Evolutionary conservation across 2,888 invertebrate genomes (phyloP).

Genomic region (Carterocephalus palaemon): DNA sequence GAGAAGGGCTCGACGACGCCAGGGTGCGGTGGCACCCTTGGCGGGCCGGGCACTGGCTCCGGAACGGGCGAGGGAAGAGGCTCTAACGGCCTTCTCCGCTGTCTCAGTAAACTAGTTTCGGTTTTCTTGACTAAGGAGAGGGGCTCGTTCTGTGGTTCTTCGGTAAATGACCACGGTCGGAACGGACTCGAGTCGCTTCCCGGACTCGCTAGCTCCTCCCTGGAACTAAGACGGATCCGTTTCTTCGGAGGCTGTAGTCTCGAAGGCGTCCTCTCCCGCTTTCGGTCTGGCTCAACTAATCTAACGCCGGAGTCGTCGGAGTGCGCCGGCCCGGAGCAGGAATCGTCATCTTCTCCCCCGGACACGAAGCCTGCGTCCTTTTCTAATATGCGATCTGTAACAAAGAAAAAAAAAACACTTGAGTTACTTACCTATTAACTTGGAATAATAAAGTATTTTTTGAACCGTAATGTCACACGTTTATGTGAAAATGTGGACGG

Average conservation of each 20-base stretch:
- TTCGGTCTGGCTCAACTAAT: slow-evolving; percentile 62
- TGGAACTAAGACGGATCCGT: slow-evolving; percentile 78
- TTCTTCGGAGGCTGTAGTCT: slow-evolving; percentile 83
- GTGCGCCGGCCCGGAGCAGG: slow-evolving; percentile 72
- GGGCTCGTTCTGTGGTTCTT: slow-evolving; percentile 82
- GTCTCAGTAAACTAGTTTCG: slow-evolving; percentile 54
- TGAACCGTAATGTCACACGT: too few relatives aligned
- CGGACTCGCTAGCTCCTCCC: slow-evolving; percentile 58
- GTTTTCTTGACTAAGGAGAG: slow-evolving; percentile 79
- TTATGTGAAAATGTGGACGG: too few relatives aligned
- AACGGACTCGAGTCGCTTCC: slow-evolving; percentile 75
- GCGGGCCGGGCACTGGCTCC: slow-evolving; percentile 53
- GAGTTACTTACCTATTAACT: too few relatives aligned
- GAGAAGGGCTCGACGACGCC: slow-evolving; percentile 57
- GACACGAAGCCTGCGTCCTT: slow-evolving; percentile 86
- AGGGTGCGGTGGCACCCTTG: slow-evolving; percentile 77
- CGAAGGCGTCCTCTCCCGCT: slow-evolving; percentile 70
- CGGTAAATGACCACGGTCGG: slow-evolving; percentile 82
- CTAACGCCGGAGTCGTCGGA: slow-evolving; percentile 75
- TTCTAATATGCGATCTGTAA: slow-evolving; percentile 79
- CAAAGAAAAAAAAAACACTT: slow-evolving; percentile 42
- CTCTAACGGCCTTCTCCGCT: slow-evolving; percentile 56
- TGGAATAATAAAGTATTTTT: too few relatives aligned
- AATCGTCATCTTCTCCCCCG: slow-evolving; percentile 85
- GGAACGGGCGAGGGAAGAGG: slow-evolving; percentile 50